Conservation (phyloP, 2,113 vertebrate genomes). For the Dromaius novaehollandiae region DNA sequence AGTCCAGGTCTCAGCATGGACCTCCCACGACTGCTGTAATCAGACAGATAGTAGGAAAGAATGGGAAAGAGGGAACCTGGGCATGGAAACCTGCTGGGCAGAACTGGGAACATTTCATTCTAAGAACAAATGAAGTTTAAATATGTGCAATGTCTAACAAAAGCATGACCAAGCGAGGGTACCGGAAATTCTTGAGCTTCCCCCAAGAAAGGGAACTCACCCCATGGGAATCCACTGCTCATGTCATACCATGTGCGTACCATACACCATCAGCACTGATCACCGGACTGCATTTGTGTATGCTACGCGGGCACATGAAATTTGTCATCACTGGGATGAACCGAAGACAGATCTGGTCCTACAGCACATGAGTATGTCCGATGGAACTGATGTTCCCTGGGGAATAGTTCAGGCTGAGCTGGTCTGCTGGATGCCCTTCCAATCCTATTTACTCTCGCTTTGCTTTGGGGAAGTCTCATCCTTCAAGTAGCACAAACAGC, state of each 20-base stretch:
- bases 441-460: background rate
- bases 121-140: background rate
- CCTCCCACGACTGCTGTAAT: background rate
- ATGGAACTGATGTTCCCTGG: background rate
- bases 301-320: background rate
- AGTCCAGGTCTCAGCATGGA: background rate
- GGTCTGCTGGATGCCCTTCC: background rate
- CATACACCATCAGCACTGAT: background rate
- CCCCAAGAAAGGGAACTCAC: background rate
- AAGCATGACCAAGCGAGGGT: background rate
- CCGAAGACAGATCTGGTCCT: background rate
- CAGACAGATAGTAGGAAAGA: background rate
- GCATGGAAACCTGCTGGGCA: background rate
- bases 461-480: background rate
- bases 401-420: background rate
- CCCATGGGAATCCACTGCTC: background rate
- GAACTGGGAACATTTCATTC: rapidly evolving
- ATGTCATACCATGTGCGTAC: too few relatives aligned
- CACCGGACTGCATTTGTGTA: background rate
- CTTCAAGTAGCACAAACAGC: background rate
- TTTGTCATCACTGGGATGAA: background rate
- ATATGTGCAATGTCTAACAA: background rate
- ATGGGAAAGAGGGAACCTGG: background rate
- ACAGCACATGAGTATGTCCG: background rate
- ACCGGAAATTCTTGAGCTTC: background rate